Base-by-base conservation (phyloP, 2,797 vertebrate genomes). In the Takifugu rubripes region DNA sequence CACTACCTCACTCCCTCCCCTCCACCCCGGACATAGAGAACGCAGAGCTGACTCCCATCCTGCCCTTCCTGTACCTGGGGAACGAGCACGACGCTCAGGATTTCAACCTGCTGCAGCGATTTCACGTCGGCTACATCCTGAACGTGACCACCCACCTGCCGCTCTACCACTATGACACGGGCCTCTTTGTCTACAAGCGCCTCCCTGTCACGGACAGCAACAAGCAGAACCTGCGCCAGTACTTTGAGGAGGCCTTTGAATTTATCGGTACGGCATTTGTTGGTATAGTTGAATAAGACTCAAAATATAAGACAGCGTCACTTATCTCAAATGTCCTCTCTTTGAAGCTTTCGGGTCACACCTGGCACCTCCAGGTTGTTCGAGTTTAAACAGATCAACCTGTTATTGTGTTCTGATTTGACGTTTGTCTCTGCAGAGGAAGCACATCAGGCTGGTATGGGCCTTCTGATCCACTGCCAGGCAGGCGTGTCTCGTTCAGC, bases 161-260 rank as follows among this genome's bases (percentile, higher is more conserved):
- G 25, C 95, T 99, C 26, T 99, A 91, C 84, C 97, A 99, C 87
- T 97, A 98, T 0, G 94, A 98, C 86, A 92, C 93, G 24, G 96
- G 94, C 63, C 79, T 94, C 70, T 93, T 98, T 88, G 91, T 87
- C 88, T 99, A 99, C 90, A 98, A 99, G 83, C 90, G 97, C 52
- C 92, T 99, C 74, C 97, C 97, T 0, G 97, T 97, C 81, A 98
- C 95, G 0, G 97, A 99, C 89, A 99, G 96, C 94, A 98, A 95
- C 94, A 98, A 97, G 84, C 97, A 99, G 91, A 98, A 99, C 90
- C 93, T 99, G 87, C 93, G 96, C 48, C 96, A 98, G 91, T 99
- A 99, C 88, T 99, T 99, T 3, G 97, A 99, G 84, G 97, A 99
- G 91, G 97, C 97, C 3, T 99, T 99, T 63, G 97, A 99, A 81